phyloP scores from a whole-genome alignment of 2,113 vertebrate genomes.

The Phylloscopus whistleri region DNA sequence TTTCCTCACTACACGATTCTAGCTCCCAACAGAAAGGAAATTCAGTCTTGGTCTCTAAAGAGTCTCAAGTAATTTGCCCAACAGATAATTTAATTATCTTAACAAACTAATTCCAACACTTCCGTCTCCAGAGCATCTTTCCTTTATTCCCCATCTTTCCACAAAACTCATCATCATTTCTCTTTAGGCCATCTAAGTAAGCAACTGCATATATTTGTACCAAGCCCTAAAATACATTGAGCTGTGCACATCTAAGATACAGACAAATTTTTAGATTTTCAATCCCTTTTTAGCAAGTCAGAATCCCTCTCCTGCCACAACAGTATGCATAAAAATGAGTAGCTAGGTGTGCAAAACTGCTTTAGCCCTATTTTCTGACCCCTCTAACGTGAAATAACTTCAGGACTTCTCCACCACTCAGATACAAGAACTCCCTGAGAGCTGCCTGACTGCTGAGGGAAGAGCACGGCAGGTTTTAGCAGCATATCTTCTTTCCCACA shows the following conservation, averaged over 20 bases:
- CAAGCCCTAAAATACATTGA: background rate
- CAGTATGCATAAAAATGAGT: background rate
- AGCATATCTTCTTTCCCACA: background rate
- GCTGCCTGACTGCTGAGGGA: background rate
- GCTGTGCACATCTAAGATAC: background rate
- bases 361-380: background rate
- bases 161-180: background rate
- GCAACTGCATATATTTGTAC: background rate
- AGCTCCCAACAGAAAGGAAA: constrained; percentile 22
- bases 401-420: background rate
- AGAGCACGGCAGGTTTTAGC: background rate
- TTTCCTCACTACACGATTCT: background rate
- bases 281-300: background rate
- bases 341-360: background rate
- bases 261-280: background rate
- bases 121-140: constrained; percentile 25
- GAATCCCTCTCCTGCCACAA: background rate
- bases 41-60: constrained; percentile 35
- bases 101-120: constrained; percentile 5
- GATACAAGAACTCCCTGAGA: background rate
- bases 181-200: constrained; percentile 5
- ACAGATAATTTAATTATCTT: constrained; percentile 49
- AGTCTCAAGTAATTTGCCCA: constrained; percentile 33
- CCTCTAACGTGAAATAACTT: background rate
- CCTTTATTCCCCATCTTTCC: background rate